phyloP scores from a whole-genome alignment of 2,113 vertebrate species.

The Boulengeromyrus knoepffleri region DNA sequence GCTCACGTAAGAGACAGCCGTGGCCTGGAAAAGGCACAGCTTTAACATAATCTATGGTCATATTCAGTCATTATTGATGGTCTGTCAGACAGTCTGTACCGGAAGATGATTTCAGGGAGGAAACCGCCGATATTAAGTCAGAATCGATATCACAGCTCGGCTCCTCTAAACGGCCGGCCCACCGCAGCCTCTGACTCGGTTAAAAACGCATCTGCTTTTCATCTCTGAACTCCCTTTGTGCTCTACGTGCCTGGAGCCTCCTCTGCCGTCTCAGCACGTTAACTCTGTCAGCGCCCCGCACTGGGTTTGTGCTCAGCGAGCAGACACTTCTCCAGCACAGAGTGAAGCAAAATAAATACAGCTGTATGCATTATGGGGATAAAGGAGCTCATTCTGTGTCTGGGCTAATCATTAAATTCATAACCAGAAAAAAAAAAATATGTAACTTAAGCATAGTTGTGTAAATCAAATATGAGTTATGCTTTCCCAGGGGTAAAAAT shows the following conservation, averaged over 20 bases:
- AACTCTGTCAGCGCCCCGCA: neutral
- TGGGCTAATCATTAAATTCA: neutral
- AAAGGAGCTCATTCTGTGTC: neutral
- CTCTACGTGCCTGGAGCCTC: neutral
- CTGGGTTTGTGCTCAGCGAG: neutral
- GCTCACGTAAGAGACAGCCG: slow-evolving; percentile 24
- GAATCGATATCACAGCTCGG: slow-evolving; percentile 50
- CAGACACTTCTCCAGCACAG: neutral
- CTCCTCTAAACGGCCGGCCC: slow-evolving; percentile 24
- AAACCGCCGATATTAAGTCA: slow-evolving; percentile 50
- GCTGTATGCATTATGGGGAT: neutral
- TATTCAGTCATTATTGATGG: slow-evolving; percentile 52
- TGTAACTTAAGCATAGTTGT: neutral
- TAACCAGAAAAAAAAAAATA: slow-evolving; percentile 5
- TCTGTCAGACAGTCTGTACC: slow-evolving; percentile 46
- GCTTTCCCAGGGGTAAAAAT: neutral
- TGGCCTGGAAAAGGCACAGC: slow-evolving; percentile 45
- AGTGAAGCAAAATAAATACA: neutral
- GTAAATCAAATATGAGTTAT: slow-evolving; percentile 10
- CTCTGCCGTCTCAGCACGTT: neutral
- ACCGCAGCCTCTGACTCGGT: neutral
- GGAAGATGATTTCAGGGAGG: slow-evolving; percentile 47
- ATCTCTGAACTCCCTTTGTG: neutral
- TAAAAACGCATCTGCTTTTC: neutral
- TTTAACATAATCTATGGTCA: slow-evolving; percentile 50